Evolutionary conservation across 2,888 invertebrate genomes (phyloP).

Genomic region (Zeuzera pyrina): DNA sequence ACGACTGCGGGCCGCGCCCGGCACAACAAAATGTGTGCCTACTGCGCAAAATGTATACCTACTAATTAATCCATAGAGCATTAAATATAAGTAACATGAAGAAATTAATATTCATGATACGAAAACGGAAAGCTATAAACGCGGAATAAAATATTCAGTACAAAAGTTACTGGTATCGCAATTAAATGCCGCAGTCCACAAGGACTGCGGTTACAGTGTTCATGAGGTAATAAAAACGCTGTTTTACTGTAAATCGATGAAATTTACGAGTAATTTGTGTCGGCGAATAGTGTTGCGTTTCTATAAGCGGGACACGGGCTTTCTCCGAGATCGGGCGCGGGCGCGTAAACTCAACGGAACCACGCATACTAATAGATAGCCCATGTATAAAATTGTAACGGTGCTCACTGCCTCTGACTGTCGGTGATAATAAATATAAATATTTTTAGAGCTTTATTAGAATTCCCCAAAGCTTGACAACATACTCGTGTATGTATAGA

Average conservation of each 20-base stretch:
- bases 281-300: slow-evolving; percentile 36
- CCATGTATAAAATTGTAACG: slow-evolving; percentile 62
- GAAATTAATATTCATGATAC: too few species aligned
- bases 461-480: slow-evolving; percentile 34
- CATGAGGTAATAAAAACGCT: slow-evolving; percentile 35
- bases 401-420: slow-evolving; percentile 47
- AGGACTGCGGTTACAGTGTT: slow-evolving; percentile 39
- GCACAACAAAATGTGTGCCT: too few species aligned
- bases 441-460: slow-evolving; percentile 56
- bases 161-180: too few species aligned
- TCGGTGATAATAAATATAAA: slow-evolving; percentile 53
- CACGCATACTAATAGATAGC: slow-evolving; percentile 57
- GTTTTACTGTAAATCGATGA: slow-evolving; percentile 44
- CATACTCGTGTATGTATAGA: neutral
- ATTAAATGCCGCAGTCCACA: slow-evolving; percentile 15
- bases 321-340: slow-evolving; percentile 49
- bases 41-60: too few species aligned
- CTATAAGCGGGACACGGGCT: slow-evolving; percentile 52
- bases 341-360: slow-evolving; percentile 50
- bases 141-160: too few species aligned
- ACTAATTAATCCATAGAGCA: too few species aligned
- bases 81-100: too few species aligned
- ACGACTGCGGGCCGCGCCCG: slow-evolving; percentile 12
- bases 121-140: too few species aligned
- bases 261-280: slow-evolving; percentile 50